Base-by-base conservation (phyloP, 2,113 vertebrate genomes). In the Ranitomeya variabilis region DNA sequence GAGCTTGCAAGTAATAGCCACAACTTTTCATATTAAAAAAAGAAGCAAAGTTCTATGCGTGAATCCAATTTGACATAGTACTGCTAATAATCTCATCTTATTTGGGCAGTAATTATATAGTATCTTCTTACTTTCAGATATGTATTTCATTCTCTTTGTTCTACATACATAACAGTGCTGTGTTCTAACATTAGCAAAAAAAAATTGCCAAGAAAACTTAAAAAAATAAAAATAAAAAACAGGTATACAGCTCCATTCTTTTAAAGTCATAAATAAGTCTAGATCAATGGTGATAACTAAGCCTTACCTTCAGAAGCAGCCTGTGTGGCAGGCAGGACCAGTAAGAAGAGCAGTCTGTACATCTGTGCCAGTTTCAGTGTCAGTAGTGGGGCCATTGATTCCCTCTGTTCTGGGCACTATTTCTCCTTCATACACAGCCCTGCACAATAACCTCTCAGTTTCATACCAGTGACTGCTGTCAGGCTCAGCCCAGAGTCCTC, bases 401-500 rank as follows among this genome's bases (percentile, higher is more conserved):
- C 55, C 62, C 73, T 37, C 71, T 64, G 62, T 69, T 21, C 81
- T n/a, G 4, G 52, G 10, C 2, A 19, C 37, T 45, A 54, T 12
- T 89, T 60, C 87, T 78, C 37, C 12, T 9, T 31, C 21, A 51
- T 16, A n/a, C 79, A 52, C 87, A 76, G 80, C 21, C 18, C 21
- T 52, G 26, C 71, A 88, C 80, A 88, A 66, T 64, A 16, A 83
- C 15, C 87, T 88, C 80, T 88, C 80, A 88, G 80, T 88, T 78
- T 31, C 81, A 85, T 79, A 85, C 45, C 57, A 69, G 1, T 51
- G 18, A 66, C 59, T 62, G 19, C 23, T 45, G 69, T 21, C 31
- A 78, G 45, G 23, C 86, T 87, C 87, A 89, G 87, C 87, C 87
- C 87, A 89, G n/a, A 79, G 26, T 16, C 37, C 79, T 64, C 64